Percentiles rank a stretch among this genome's conserved stretches.
Conservation (phyloP, 1,140 invertebrate genomes). For the Drosophila ogumai region DNA sequence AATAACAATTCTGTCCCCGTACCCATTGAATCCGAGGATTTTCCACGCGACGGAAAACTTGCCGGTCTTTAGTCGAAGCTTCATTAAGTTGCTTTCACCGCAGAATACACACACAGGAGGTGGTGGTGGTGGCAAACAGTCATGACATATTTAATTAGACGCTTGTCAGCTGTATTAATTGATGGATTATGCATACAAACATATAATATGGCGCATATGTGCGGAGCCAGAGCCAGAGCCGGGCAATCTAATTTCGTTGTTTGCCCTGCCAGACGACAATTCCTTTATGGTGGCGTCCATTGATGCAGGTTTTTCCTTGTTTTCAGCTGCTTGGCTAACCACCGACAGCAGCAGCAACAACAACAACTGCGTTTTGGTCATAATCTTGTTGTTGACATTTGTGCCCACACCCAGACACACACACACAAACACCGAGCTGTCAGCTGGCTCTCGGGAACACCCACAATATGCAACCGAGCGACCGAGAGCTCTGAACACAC, state of each 20-base stretch:
- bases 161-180: constrained; percentile 72
- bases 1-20: constrained; percentile 18
- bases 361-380: constrained; percentile 54
- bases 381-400: constrained; percentile 75
- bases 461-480: constrained; percentile 60
- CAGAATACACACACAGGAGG: constrained; percentile 7
- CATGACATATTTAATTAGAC: constrained; percentile 74
- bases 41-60: not conserved
- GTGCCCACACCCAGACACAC: constrained; percentile 58
- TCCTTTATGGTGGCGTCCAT: constrained; percentile 44
- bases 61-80: constrained; percentile 28
- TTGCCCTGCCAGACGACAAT: constrained; percentile 37
- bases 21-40: not conserved
- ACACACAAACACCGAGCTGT: constrained; percentile 49
- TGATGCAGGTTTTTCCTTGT: constrained; percentile 52
- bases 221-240: not conserved
- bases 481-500: constrained; percentile 1
- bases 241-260: constrained; percentile 49
- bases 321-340: constrained; percentile 69
- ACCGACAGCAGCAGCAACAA: constrained; percentile 35
- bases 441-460: constrained; percentile 28
- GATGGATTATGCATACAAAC: constrained; percentile 63
- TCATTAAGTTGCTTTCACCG: constrained; percentile 44
- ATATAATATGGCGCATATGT: constrained; percentile 6
- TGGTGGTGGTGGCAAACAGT: constrained; percentile 14